Conservation (phyloP, 2,113 vertebrate species). For the Octodon degus region DNA sequence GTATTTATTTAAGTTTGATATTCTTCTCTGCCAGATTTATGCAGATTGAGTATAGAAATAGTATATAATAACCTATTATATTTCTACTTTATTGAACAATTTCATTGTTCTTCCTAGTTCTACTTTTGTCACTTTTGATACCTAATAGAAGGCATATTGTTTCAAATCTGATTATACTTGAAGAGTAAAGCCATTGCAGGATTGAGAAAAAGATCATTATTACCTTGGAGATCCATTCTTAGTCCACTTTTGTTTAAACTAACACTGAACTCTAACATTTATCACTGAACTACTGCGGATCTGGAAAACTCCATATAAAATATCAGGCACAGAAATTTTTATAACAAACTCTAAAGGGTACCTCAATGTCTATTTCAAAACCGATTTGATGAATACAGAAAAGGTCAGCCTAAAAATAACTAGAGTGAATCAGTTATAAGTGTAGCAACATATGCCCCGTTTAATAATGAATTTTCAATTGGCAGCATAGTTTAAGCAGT, state of each 20-base stretch:
- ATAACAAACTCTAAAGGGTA: constrained; percentile 86
- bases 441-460: constrained; percentile 89
- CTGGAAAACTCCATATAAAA: constrained; percentile 79
- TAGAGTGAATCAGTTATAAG: constrained; percentile 86
- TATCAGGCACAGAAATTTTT: constrained; percentile 80
- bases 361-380: constrained; percentile 88
- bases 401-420: constrained; percentile 91
- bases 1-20: background rate
- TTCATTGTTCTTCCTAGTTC: constrained; percentile 5
- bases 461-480: constrained; percentile 89
- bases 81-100: background rate
- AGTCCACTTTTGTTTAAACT: constrained; percentile 77
- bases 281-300: constrained; percentile 70
- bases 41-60: background rate
- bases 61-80: constrained; percentile 57
- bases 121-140: constrained; percentile 58
- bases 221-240: constrained; percentile 57
- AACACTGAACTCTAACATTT: constrained; percentile 71
- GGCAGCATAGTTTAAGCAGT: constrained; percentile 84
- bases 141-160: background rate
- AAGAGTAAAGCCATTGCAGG: background rate
- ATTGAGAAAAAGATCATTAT: constrained; percentile 64
- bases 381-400: constrained; percentile 88
- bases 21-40: constrained; percentile 58
- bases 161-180: constrained; percentile 57